Base-by-base conservation (phyloP, 2,113 vertebrate genomes). In the Syrrhaptes paradoxus region DNA sequence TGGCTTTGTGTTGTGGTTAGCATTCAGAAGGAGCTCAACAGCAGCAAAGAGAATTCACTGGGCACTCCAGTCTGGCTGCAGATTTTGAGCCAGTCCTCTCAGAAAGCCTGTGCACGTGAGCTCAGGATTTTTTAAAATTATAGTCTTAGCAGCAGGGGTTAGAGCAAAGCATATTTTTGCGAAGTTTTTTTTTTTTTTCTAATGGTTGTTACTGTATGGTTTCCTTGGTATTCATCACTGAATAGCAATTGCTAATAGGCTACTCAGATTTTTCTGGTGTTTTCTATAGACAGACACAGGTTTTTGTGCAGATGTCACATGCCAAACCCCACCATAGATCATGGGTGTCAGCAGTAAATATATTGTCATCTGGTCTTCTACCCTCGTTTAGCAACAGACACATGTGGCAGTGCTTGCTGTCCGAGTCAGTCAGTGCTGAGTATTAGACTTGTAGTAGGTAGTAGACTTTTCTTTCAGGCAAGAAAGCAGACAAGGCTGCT, bases 321-420 rank as follows among this genome's bases (percentile, higher is more conserved):
- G 24, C 43, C 74, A 61, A 81, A 45, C 38, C n/a, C 38, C 5
- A 6, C 2, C 4, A 2, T 3, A 10, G 38, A 43, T 1, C 14
- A 1, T 5, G 20, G 48, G 26, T 75, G 45, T 59, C 38, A 25
- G 32, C 4, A 38, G 17, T 0, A 13, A 85, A 26, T 10, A 26
- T n/a, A 45, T 22, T 5, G 1, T 46, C 24, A 48, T 34, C 63
- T 52, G 29, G 16, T 29, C 43, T 78, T 54, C 41, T 34, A 4
- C 32, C 12, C 4, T 3, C 7, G 4, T 21, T 54, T 59, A 21
- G 10, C 9, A 22, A 0, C 34, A 57, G 38, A 6, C 16, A 9
- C 9, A 18, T 1, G 0, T 24, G 72, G 32, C 11, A 7, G 45
- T 26, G 72, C 46, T 43, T n/a, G 51, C 65, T 36, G 5, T 29